Evolutionary conservation across 2,797 vertebrate genomes (phyloP).

Genomic region (Gobio occitaniae): DNA sequence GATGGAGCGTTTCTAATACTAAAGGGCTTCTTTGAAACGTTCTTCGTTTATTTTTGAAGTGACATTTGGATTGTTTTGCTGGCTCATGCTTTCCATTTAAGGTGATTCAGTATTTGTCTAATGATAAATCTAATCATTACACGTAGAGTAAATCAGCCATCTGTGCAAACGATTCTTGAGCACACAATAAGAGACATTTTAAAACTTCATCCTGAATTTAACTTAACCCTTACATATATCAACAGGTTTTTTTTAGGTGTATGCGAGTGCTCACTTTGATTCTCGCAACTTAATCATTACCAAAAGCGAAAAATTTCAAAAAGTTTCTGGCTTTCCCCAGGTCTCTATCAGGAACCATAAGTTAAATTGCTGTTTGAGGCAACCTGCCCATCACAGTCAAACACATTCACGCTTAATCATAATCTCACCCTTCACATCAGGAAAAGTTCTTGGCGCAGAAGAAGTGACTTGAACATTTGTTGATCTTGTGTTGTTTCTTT

Average conservation of each 20-base stretch:
- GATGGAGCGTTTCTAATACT: conserved; percentile 38
- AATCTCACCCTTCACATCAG: conserved; percentile 39
- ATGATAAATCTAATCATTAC: conserved; percentile 64
- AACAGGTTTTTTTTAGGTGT: background rate
- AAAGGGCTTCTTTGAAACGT: conserved; percentile 40
- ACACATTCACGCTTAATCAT: conserved; percentile 9
- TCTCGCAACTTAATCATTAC: background rate
- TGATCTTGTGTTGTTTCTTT: conserved; percentile 48
- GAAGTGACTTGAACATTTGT: conserved; percentile 23
- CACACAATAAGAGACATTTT: background rate
- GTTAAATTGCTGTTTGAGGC: conserved; percentile 17
- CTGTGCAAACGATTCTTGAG: background rate
- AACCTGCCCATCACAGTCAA: conserved; percentile 8
- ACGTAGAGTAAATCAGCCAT: conserved; percentile 35
- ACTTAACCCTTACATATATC: background rate
- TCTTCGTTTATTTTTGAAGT: conserved; percentile 32
- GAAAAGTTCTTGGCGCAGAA: conserved; percentile 9
- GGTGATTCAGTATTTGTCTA: conserved; percentile 55
- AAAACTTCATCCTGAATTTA: background rate
- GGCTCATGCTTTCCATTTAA: conserved; percentile 58
- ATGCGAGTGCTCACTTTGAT: background rate
- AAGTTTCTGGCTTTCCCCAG: conserved; percentile 6
- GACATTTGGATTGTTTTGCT: conserved; percentile 46
- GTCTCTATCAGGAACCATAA: background rate
- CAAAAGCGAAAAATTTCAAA: background rate